phyloP scores from a whole-genome alignment of 2,113 vertebrate species.

The Puffinus mauretanicus region DNA sequence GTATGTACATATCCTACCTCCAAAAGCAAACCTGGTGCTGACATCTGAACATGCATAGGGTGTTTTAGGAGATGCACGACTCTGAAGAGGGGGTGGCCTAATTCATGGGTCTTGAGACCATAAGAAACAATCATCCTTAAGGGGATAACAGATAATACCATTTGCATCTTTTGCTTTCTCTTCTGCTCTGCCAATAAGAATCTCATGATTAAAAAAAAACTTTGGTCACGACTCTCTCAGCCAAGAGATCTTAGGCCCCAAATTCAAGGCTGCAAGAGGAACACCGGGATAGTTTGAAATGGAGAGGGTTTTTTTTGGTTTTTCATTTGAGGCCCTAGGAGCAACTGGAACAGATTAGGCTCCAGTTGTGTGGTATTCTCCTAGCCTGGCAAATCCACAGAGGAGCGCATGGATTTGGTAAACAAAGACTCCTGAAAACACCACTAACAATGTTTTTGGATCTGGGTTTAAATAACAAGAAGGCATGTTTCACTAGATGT shows the following conservation, averaged over 20 bases:
- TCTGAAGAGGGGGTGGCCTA: not conserved
- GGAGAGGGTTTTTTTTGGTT: not conserved
- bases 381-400: conserved; percentile 41
- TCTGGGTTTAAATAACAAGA: conserved; percentile 2
- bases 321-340: not conserved
- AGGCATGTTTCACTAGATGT: not conserved
- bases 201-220: not conserved
- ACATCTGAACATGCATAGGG: not conserved
- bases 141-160: not conserved
- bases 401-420: conserved; percentile 7
- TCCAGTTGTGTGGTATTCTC: not conserved
- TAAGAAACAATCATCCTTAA: not conserved
- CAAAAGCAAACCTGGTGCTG: not conserved
- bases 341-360: not conserved
- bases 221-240: not conserved
- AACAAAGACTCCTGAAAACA: conserved; percentile 24
- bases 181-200: not conserved
- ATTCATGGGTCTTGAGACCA: not conserved
- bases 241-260: not conserved
- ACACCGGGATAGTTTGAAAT: not conserved
- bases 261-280: not conserved
- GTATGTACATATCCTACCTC: not conserved
- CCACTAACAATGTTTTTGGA: not conserved
- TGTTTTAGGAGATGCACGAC: not conserved
- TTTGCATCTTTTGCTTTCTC: not conserved